phyloP scores from a whole-genome alignment of 2,113 vertebrate genomes.

The Panthera uncia region DNA sequence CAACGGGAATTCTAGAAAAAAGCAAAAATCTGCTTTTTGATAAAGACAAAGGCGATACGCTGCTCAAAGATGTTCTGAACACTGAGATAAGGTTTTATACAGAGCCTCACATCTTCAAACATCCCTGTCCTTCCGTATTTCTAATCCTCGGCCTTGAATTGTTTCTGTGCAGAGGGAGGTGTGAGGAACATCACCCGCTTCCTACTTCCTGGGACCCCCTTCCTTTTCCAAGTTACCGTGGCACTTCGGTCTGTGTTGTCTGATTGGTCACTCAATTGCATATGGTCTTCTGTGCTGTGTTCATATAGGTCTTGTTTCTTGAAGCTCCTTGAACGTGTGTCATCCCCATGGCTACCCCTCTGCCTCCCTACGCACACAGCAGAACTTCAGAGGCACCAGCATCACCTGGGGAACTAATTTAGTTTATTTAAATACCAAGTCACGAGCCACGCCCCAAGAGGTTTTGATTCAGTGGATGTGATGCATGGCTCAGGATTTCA shows the following conservation, averaged over 20 bases:
- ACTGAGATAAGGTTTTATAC: not conserved
- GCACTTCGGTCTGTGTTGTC: not conserved
- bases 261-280: rapidly evolving
- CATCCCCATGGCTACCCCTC: no score
- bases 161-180: not conserved
- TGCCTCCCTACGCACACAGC: rapidly evolving
- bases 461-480: not conserved
- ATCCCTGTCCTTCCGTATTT: not conserved
- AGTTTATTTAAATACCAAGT: not conserved
- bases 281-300: rapidly evolving
- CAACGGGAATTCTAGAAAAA: constrained; percentile 4
- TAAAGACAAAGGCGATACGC: not conserved
- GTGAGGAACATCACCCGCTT: rapidly evolving
- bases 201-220: no score
- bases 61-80: not conserved
- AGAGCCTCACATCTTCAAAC: not conserved
- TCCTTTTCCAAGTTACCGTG: not conserved
- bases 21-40: not conserved
- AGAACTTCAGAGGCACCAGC: not conserved
- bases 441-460: not conserved
- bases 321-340: not conserved
- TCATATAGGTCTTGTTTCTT: not conserved
- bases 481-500: not conserved
- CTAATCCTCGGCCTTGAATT: not conserved
- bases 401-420: not conserved